A percentile compares a stretch with the other conserved stretches of the same genome.
These are phyloP conservation scores for Heliocidaris tuberculata DNA, from an alignment of 35 echinoderm and acorn worm species.

Conservation along the genomic window DNA sequence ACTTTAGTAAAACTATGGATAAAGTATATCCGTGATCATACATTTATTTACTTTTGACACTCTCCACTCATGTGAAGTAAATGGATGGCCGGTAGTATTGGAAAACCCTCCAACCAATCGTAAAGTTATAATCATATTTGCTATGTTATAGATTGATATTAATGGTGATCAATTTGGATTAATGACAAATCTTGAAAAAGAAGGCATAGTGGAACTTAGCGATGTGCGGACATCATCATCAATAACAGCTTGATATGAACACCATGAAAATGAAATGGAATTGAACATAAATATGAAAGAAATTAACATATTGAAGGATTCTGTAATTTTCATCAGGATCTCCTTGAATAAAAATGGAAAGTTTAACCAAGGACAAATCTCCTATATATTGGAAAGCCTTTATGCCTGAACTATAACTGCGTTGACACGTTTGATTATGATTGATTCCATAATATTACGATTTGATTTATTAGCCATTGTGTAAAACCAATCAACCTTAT, in stretches of 20 bases:
- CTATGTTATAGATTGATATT: no score
- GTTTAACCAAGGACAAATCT: neutral
- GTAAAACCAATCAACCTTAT: neutral
- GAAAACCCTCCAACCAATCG: no score
- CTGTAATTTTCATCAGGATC: neutral
- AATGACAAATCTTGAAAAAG: neutral
- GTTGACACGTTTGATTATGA: neutral
- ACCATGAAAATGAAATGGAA: neutral
- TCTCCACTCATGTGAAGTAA: no score
- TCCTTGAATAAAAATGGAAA: neutral
- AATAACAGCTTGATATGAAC: neutral
- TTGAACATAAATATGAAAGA: neutral
- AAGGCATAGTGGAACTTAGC: neutral
- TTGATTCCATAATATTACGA: neutral
- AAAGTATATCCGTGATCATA: no score
- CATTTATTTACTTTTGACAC: no score
- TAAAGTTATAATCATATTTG: no score
- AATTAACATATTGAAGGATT: neutral
- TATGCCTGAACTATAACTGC: neutral
- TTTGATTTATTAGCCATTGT: conserved; percentile 4
- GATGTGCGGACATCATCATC: neutral
- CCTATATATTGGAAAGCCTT: neutral
- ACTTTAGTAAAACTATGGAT: no score
- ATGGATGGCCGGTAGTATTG: no score
- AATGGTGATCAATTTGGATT: no score